phyloP scores from a whole-genome alignment of 2,797 vertebrate genomes.

The Myotis pilosus region DNA sequence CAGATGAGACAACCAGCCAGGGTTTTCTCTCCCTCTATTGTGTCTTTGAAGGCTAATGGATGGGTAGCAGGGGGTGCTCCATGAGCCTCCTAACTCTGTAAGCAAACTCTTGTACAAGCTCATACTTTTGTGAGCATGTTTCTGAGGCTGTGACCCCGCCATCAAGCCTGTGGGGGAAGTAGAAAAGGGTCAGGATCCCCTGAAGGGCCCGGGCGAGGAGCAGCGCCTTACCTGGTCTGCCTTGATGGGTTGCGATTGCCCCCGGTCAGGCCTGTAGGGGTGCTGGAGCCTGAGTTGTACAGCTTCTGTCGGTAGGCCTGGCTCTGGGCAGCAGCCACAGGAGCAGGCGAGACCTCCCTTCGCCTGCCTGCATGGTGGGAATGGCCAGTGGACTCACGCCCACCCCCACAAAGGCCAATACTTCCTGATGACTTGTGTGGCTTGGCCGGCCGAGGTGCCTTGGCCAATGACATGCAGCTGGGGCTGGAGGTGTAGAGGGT shows the following conservation, averaged over 20 bases:
- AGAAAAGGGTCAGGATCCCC: slow-evolving; percentile 60
- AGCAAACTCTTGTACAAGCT: background rate
- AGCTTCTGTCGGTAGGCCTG: slow-evolving; percentile 89
- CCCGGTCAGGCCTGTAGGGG: background rate
- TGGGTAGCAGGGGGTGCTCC: background rate
- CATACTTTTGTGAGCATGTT: fast-evolving
- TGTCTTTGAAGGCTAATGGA: background rate
- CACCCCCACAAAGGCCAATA: slow-evolving; percentile 81
- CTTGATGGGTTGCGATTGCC: slow-evolving; percentile 56
- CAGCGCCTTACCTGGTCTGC: slow-evolving; percentile 72
- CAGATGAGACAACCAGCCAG: background rate
- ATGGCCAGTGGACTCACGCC: slow-evolving; percentile 76
- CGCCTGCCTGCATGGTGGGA: slow-evolving; percentile 83
- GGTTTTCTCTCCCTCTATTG: background rate
- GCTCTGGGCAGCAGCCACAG: slow-evolving; percentile 79
- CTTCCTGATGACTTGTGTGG: slow-evolving; percentile 84
- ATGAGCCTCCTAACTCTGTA: fast-evolving
- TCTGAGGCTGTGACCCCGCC: background rate
- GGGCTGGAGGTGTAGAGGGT: slow-evolving; percentile 85
- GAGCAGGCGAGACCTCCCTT: slow-evolving; percentile 77
- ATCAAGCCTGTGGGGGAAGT: background rate
- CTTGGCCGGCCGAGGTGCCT: slow-evolving; percentile 76
- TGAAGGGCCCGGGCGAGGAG: fast-evolving
- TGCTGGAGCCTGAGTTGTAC: slow-evolving; percentile 77
- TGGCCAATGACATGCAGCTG: slow-evolving; percentile 78